phyloP scores from a whole-genome alignment of 1,140 invertebrate genomes.

The Plodia interpunctella region DNA sequence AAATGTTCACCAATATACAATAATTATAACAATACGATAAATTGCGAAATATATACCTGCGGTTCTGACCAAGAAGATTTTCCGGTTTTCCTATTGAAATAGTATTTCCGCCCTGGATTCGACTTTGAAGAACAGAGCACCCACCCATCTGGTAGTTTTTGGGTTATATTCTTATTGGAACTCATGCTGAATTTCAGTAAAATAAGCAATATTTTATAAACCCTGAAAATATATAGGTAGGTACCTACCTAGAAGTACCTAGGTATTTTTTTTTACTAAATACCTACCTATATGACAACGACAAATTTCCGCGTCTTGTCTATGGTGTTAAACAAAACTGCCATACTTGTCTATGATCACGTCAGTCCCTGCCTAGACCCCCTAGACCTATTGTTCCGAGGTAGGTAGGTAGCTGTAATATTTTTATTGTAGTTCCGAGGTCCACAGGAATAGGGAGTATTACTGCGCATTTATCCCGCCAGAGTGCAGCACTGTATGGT shows the following conservation, averaged over 20 bases:
- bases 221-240: slow-evolving; percentile 14
- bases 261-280: neutral
- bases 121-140: slow-evolving; percentile 60
- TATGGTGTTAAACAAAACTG: neutral
- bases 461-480: no score
- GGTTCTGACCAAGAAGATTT: slow-evolving; percentile 67
- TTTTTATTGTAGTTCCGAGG: no score
- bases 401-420: no score
- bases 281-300: slow-evolving; percentile 5
- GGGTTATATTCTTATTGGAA: slow-evolving; percentile 39
- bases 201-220: slow-evolving; percentile 28
- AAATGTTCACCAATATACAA: no score
- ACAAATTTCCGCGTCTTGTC: slow-evolving; percentile 25
- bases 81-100: slow-evolving; percentile 65
- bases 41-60: slow-evolving; percentile 55
- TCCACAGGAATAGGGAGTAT: no score
- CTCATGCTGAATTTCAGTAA: slow-evolving; percentile 38
- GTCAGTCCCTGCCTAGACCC: no score
- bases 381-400: no score
- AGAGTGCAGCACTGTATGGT: no score
- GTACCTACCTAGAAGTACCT: no score
- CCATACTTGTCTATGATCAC: no score
- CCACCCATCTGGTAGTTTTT: slow-evolving; percentile 57
- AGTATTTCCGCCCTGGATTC: slow-evolving; percentile 65
- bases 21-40: slow-evolving; percentile 13